These are phyloP conservation scores for Tipula helvola DNA, from an alignment of 2,888 invertebrate species.

Conservation along the genomic window DNA sequence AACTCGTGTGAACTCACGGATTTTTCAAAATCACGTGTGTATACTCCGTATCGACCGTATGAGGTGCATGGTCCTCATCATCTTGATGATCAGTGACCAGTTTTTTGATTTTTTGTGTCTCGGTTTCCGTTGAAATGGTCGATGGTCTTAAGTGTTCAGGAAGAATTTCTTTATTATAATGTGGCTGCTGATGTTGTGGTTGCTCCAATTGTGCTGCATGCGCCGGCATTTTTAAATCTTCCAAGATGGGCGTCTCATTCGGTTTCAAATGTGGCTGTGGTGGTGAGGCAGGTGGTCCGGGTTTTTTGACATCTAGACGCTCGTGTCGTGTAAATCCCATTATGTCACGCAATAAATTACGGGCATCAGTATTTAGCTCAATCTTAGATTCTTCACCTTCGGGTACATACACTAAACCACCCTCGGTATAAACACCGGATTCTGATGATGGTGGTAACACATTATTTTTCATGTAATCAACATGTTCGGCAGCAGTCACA, in stretches of 20 bases:
- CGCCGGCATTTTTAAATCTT: conserved; percentile 11
- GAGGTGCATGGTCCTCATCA: conserved; percentile 43
- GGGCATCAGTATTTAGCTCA: conserved; percentile 27
- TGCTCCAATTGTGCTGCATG: conserved; percentile 16
- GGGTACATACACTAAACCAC: conserved; percentile 43
- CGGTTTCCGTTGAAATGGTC: neutral
- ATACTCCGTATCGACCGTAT: conserved; percentile 61
- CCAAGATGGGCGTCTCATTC: conserved; percentile 15
- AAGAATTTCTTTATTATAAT: conserved; percentile 28
- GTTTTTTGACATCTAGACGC: conserved; percentile 86
- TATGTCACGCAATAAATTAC: conserved; percentile 48
- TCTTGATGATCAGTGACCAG: conserved; percentile 33
- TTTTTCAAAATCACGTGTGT: conserved; percentile 67
- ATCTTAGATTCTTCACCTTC: conserved; percentile 18
- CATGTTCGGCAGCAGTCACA: neutral
- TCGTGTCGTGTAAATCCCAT: conserved; percentile 78
- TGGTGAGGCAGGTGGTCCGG: conserved; percentile 62
- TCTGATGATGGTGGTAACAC: conserved; percentile 15
- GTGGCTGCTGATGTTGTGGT: conserved; percentile 13
- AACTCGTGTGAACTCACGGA: conserved; percentile 40
- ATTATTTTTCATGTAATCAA: neutral
- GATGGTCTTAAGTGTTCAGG: conserved; percentile 26
- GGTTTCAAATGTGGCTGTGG: conserved; percentile 22
- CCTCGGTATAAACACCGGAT: conserved; percentile 45
- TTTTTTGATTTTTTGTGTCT: conserved; percentile 28